Evolutionary conservation across 1,140 invertebrate genomes (phyloP), one percentile per base, ranked within the genome.

Genomic region (Bacillus rossius): DNA sequence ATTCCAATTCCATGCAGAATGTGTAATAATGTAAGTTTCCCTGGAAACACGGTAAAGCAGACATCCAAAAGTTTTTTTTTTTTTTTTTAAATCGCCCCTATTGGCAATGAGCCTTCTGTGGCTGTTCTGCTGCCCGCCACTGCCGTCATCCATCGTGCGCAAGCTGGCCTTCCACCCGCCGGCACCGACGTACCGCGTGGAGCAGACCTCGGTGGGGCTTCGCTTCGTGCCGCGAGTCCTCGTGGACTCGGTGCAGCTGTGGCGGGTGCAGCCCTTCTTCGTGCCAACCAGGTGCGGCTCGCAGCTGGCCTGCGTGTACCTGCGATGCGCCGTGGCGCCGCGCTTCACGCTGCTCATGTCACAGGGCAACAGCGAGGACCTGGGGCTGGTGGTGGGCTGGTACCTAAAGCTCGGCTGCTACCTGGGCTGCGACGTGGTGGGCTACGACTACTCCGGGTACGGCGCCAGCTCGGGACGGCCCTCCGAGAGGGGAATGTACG

Each of bases 141-240:
- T 80, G 69, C 85, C 85, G 37, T 84, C 82, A 1, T 69, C 77
- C 61, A 87, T 88, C 60, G 81, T 81, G 38, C 82, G 84, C 19
- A 87, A 87, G 73, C 70, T 87, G 64, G 86, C 85, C n/a, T 88
- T 88, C 69, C 73, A 86, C 43, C 85, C 85, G 25, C 85, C 85
- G 14, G 82, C 86, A 65, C 75, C 84, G 51, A 85, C 83, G 17
- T 88, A 87, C 68, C 76, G 74, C 10, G 72, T 86, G 26, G 55
- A 51, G 40, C 50, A 57, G 43, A 61, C 69, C 58, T 64, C 66
- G 42, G 60, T 62, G 50, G 66, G 65, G 19, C 53, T 67, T 16
- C 68, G 67, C 25, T 63, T 66, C 50, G 64, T 56, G 3, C 52
- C 84, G 25, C 75, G 80, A 54, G 72, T 87, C 8, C 77, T 77